A percentile compares a stretch with the other conserved stretches of the same genome.
Evolutionary conservation across 1,140 invertebrate species (phyloP).

Genomic region (Brachionus calyciflorus): DNA sequence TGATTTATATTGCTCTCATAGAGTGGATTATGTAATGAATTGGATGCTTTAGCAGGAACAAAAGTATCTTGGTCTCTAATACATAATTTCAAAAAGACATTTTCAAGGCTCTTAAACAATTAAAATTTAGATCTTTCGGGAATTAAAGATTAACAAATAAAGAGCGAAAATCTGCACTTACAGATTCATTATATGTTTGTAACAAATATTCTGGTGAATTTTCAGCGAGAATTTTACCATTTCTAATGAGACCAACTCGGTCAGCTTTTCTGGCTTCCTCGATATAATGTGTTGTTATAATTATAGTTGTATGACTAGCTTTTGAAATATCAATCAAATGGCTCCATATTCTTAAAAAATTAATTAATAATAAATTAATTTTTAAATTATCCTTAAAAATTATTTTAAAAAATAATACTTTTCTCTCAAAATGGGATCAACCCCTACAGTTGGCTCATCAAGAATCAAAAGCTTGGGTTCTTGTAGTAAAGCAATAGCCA

Average conservation of each 20-base stretch:
- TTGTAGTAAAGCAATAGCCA: conserved; percentile 85
- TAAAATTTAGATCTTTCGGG: no score
- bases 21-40: neutral
- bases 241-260: conserved; percentile 86
- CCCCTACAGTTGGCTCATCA: conserved; percentile 89
- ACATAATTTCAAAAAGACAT: conserved; percentile 88
- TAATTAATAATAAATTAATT: no score
- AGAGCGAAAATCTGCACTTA: conserved; percentile 41
- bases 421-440: conserved; percentile 82
- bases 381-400: neutral
- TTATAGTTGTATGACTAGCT: conserved; percentile 78
- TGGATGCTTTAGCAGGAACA: neutral
- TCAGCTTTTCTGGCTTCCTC: conserved; percentile 84
- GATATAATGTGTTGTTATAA: conserved; percentile 90
- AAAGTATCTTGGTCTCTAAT: conserved; percentile 51
- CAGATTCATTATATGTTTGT: conserved; percentile 68
- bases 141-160: neutral
- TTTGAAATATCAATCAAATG: conserved; percentile 78
- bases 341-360: conserved; percentile 78
- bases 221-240: conserved; percentile 82
- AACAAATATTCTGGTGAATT: conserved; percentile 80
- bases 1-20: neutral
- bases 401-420: conserved; percentile 63
- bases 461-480: conserved; percentile 86
- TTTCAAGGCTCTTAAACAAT: conserved; percentile 75